Evolutionary conservation across 2,888 invertebrate species (phyloP), one percentile per base, ranked within the genome.

Genomic region (Drosophila cracens): DNA sequence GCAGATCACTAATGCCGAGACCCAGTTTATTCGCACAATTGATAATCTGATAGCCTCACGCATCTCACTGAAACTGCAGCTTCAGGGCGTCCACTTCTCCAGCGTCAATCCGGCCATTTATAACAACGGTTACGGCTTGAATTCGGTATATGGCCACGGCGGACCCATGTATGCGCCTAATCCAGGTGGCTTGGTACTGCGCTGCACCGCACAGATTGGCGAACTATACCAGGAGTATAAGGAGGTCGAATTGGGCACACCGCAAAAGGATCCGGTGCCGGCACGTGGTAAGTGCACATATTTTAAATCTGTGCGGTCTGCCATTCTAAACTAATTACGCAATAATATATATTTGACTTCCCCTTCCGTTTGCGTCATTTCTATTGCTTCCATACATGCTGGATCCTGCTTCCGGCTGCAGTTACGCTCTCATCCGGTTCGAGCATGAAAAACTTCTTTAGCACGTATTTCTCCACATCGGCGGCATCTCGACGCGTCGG

Each of bases 201-300:
- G 95, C 62, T 97, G 97, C 91, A 95, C 95, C 54, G 96, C 96
- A 21, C 94, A 95, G 82, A 94, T 97, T 80, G 95, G 95, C 65
- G 94, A 95, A 48, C 94, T 96, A 70, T 97, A 96, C 94, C 94
- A 95, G 82, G 94, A 95, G 92, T 95, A 95, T 66, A 95, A 95
- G 62, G 96, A 95, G 88, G 93, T 96, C 79, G 95, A 96, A 91
- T 95, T 96, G 90, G 95, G 95, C 72, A 95, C 95, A 68, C 95
- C 95, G 69, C 95, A 95, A 56, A 95, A 96, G 64, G 96, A 97
- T 93, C 97, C 97, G 7, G 94, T 96, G 84, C 97, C 97, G 27
- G 96, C 96, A 92, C 95, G 96, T 94, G 96, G 97, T 96, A 92
- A 94, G 84, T 78, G 52, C 4, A 33, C n/a, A 53, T 57, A 63